These are phyloP conservation scores for Setophaga kirtlandii DNA, from an alignment of 2,113 vertebrate species.

Conservation along the genomic window DNA sequence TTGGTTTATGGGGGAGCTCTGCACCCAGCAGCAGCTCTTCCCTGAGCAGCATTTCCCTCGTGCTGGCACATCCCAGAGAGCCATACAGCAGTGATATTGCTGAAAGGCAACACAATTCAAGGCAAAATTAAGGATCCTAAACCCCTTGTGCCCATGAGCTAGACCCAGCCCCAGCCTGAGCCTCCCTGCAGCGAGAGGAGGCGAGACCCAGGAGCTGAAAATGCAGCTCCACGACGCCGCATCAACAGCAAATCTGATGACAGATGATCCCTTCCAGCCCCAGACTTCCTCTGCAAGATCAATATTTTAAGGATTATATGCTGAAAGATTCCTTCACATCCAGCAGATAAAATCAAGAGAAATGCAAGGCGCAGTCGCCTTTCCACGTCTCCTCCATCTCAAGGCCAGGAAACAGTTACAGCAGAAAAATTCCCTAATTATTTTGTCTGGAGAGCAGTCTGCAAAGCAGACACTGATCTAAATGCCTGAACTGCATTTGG, in stretches of 20 bases:
- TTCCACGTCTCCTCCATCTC: background rate
- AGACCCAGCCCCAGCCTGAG: background rate
- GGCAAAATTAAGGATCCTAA: background rate
- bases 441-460: background rate
- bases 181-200: background rate
- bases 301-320: background rate
- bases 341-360: background rate
- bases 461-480: background rate
- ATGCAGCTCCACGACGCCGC: background rate
- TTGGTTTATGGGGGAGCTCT: background rate
- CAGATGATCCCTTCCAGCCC: background rate
- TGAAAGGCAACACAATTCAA: background rate
- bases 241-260: background rate
- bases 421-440: constrained; percentile 15
- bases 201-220: background rate
- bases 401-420: constrained; percentile 3
- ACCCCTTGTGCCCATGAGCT: fast-evolving
- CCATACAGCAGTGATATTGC: background rate
- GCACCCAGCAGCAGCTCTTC: background rate
- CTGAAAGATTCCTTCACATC: constrained; percentile 1
- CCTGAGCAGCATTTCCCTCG: fast-evolving
- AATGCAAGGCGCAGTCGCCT: background rate
- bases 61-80: background rate
- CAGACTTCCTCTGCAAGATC: background rate
- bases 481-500: background rate